phyloP scores from a whole-genome alignment of 2,113 vertebrate species.

The Stomatorhinus ivindoensis region DNA sequence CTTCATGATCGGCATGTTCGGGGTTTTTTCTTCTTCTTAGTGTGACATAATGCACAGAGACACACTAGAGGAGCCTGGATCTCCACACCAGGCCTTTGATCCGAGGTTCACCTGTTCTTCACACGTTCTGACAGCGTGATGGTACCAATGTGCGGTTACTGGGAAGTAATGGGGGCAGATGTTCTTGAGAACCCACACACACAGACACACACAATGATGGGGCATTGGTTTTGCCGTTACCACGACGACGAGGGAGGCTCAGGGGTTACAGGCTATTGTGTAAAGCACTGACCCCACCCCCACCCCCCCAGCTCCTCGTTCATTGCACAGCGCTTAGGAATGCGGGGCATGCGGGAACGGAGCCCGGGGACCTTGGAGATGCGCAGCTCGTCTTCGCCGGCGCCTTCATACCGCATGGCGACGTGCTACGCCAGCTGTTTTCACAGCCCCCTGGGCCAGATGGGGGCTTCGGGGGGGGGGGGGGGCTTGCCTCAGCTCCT shows the following conservation, averaged over 20 bases:
- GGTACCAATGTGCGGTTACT: conserved; percentile 19
- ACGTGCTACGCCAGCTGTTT: not conserved
- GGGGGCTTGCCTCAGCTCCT: not conserved
- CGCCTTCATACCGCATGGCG: not conserved
- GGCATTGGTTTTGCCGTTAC: conserved; percentile 37
- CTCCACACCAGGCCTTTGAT: not conserved
- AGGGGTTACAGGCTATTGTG: conserved; percentile 37
- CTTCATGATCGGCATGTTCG: not conserved
- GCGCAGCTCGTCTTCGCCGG: not conserved
- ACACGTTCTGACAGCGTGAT: not conserved
- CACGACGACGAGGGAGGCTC: conserved; percentile 26
- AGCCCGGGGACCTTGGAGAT: conserved; percentile 40
- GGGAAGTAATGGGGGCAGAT: not conserved
- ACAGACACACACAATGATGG: conserved; percentile 11
- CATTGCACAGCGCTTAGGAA: conserved; percentile 70
- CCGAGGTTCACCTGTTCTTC: not conserved
- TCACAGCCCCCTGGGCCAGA: not conserved
- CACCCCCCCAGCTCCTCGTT: conserved; percentile 41
- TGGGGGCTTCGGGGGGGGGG: not conserved
- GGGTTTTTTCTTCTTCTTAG: not conserved
- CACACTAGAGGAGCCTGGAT: not conserved
- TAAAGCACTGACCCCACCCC: conserved; percentile 41
- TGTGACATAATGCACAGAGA: not conserved
- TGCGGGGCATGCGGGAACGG: conserved; percentile 63
- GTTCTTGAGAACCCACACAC: not conserved